phyloP scores from a whole-genome alignment of 2,113 vertebrate species.

The Chauna torquata region DNA sequence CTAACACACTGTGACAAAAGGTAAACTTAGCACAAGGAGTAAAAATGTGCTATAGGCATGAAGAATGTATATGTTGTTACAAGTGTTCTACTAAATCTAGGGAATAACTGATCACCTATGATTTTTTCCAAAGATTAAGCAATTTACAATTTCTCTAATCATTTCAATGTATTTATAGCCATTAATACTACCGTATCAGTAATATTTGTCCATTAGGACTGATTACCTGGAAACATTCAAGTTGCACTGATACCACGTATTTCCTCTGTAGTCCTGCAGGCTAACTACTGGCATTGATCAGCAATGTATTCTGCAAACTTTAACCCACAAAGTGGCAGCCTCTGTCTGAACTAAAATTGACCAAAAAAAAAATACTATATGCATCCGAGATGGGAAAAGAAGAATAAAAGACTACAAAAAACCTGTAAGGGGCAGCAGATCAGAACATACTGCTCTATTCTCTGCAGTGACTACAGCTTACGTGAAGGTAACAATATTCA shows the following conservation, averaged over 20 bases:
- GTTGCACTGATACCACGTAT: neutral
- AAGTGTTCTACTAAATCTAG: accelerated
- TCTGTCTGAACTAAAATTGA: neutral
- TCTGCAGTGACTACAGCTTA: neutral
- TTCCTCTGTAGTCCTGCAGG: neutral
- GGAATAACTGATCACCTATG: neutral
- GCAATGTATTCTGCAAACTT: neutral
- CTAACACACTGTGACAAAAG: neutral
- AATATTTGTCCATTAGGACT: neutral
- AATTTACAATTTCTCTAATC: neutral
- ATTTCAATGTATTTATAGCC: neutral
- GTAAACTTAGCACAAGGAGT: neutral
- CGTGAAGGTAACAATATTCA: neutral
- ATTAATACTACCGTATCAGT: neutral
- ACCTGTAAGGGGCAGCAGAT: neutral
- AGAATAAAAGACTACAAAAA: neutral
- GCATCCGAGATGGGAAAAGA: neutral
- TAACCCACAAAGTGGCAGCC: neutral
- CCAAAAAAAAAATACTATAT: neutral
- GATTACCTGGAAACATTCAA: accelerated
- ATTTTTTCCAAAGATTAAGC: neutral
- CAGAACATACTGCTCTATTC: neutral
- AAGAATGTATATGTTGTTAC: accelerated
- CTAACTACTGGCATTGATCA: neutral
- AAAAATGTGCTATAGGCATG: neutral